Evolutionary conservation across 2,113 vertebrate species (phyloP), one percentile per base, ranked within the genome.

Genomic region (Heterocephalus glaber): DNA sequence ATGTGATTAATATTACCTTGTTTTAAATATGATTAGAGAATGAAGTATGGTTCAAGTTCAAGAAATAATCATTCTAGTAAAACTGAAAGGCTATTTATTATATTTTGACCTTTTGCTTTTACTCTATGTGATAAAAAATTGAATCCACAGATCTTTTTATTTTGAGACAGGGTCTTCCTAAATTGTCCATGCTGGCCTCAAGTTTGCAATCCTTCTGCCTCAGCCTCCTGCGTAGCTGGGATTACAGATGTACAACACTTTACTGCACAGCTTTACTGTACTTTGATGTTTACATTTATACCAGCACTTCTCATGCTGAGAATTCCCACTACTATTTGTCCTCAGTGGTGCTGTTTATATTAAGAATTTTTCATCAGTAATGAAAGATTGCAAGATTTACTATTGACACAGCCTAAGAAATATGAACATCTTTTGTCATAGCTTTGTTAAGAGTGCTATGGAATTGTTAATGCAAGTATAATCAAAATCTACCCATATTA

Each of bases 391-490:
- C 19, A 85, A 41, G 2, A 63, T 84, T 94, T 80, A 52, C 76
- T 94, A 68, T 65, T 68, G 38, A 84, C 35, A 87, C 19, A 66
- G 33, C 16, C 77, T 22, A 79, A 80, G 47, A 92, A 9, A 2
- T n/a, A 58, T 85, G 76, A 70, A 58, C 6, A 2, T 58, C 35
- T 76, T 68, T 93, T 63, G 52, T 95, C 85, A 74, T 47, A 81
- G 52, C 82, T 94, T 89, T 93, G 14, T 97, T 86, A 94, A 30
- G 30, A 76, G 41, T 81, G 10, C 82, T 85, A n/a, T 72, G 58
- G 20, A 90, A 86, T 89, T 80, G 88, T 89, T 92, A 92, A 74
- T 90, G 76, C 24, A 10, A 87, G 47, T 95, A 33, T 54, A 92
- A 86, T 61, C 56, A 79, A 54, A 87, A 41, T 87, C 77, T 44